Evolutionary conservation across 30 jellyfish, hydroid and myxozoan genomes (phyloP), one percentile per base, ranked within the genome.

Genomic region (Aurelia sp.): DNA sequence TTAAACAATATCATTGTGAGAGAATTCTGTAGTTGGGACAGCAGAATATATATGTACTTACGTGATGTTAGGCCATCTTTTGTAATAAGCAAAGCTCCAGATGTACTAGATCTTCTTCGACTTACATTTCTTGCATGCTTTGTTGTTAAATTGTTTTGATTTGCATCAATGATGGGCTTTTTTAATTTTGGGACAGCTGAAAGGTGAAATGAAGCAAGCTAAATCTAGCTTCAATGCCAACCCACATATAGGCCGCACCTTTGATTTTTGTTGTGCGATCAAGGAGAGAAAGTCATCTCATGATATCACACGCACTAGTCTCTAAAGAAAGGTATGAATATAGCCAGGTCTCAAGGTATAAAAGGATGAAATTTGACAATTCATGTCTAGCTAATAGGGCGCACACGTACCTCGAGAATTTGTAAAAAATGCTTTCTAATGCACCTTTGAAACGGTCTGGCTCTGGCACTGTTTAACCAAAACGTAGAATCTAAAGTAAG

Each of bases 31-130:
- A 27, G 33, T 27, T 27, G 33, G 2, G 33, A 27, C 33, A 27
- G 33, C 33, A 27, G 33, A 1, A 37, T 37, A 3, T 4, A 44
- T 44, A 13, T 8, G 55, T 9, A 40, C 79, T 12, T 63, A 78
- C 89, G 71, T 55, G 89, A 78, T 8, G 71, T 78, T 57, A 50
- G 53, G 18, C 79, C 82, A 1, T 72, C 76, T 9, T 68, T 41
- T 1, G 48, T 61, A 4, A 21, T 30, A 30, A 84, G 82, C 17
- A 84, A 37, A 15, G 84, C 76, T 6, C 93, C 93, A 33, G 93
- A 84, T 15, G 93, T 84, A 55, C 93, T 84, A 4, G 93, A 84
- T 73, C 84, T 72, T 62, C 93, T 72, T 0, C 93, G 84, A n/a
- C 68, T 27, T 18, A 20, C 41, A 31, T 51, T 60, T 48, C 76